phyloP scores from a whole-genome alignment of 2,113 vertebrate species.

The Pangasianodon gigas region DNA sequence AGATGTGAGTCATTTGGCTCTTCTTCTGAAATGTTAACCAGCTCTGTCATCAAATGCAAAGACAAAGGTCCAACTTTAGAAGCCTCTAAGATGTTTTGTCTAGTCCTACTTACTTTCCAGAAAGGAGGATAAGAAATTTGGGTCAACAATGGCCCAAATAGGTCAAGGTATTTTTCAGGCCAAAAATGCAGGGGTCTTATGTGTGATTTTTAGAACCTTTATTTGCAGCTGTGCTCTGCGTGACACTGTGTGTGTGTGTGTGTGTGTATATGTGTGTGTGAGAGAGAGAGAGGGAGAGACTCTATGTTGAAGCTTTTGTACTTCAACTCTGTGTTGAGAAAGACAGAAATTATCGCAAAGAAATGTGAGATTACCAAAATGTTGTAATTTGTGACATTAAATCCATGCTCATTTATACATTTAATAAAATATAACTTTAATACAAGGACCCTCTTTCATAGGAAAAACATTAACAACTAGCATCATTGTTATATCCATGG shows the following conservation, averaged over 20 bases:
- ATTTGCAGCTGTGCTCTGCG: constrained; percentile 34
- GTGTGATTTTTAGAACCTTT: constrained; percentile 24
- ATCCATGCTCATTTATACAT: neutral
- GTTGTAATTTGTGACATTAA: neutral
- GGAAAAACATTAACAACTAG: neutral
- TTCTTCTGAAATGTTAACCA: neutral
- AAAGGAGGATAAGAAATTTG: constrained; percentile 10
- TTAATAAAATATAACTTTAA: neutral
- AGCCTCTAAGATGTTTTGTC: neutral
- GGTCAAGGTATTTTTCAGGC: constrained; percentile 39
- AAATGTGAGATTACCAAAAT: neutral
- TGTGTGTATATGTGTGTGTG: neutral
- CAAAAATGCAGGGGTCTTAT: constrained; percentile 32
- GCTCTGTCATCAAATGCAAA: neutral
- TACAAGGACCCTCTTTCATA: neutral
- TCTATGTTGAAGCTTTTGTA: neutral
- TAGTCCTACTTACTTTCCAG: constrained; percentile 3
- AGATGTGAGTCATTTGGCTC: neutral
- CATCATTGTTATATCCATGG: neutral
- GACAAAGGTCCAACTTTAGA: neutral
- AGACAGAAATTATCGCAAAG: neutral
- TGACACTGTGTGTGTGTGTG: neutral
- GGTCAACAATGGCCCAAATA: constrained; percentile 16
- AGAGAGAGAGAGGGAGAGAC: neutral
- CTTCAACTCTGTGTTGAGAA: neutral